These are phyloP conservation scores for Iselma pallidipennis DNA, from an alignment of 2,888 invertebrate species.

Conservation along the genomic window DNA sequence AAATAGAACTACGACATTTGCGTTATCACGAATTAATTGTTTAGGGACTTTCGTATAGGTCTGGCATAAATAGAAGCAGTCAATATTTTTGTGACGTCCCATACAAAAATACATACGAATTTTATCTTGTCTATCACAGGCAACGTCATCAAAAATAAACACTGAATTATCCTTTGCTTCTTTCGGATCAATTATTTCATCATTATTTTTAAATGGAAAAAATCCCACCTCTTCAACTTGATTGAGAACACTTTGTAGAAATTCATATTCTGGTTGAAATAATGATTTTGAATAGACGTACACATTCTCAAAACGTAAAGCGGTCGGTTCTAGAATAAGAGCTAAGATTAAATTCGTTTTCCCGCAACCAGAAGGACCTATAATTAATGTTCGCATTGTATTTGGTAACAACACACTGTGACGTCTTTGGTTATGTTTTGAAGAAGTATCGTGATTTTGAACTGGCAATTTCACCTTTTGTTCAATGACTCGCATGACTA, in stretches of 20 bases:
- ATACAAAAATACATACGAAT: constrained; percentile 47
- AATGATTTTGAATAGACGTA: constrained; percentile 14
- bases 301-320: neutral
- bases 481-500: neutral
- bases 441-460: neutral
- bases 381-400: neutral
- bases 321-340: neutral
- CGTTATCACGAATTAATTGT: constrained; percentile 48
- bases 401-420: neutral
- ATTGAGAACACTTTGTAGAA: constrained; percentile 5
- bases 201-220: constrained; percentile 4
- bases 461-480: neutral
- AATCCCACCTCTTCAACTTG: constrained; percentile 14
- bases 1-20: constrained; percentile 46
- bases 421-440: neutral
- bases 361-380: neutral
- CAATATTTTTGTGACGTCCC: constrained; percentile 46
- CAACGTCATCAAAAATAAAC: neutral
- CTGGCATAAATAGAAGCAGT: constrained; percentile 47
- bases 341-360: no score
- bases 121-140: no score
- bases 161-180: neutral
- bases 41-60: constrained; percentile 48
- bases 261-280: constrained; percentile 17
- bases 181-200: neutral